Evolutionary conservation across 2,113 vertebrate genomes (phyloP), one percentile per base, ranked within the genome.

Genomic region (Caretta caretta): DNA sequence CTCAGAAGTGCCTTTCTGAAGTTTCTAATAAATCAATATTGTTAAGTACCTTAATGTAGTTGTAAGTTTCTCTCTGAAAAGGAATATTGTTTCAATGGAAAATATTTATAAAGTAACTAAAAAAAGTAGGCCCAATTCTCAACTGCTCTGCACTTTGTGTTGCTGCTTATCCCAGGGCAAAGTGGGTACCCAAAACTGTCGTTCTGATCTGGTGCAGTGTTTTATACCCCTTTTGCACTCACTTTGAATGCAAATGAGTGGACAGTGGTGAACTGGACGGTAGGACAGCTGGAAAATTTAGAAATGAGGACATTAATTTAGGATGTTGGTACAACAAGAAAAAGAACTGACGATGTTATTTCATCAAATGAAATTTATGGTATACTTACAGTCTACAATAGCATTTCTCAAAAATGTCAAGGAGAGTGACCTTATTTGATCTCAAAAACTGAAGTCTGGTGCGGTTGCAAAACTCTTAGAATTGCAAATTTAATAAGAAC

Each of bases 401-500:
- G 0, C 29, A 78, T 89, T 90, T 93, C 89, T 95, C 11, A 94
- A 94, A n/a, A 69, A 92, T 93, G 94, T 95, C 96, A 92, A 94
- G 93, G 80, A 94, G 49, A 20, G 59, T 90, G 84, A 86, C 38
- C 82, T 69, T 72, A 94, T 93, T 94, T 93, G 51, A 59, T 89
- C 83, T 51, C 88, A 90, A 75, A 95, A 82, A 84, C 87, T 69
- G 65, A 69, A 31, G 16, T 69, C 35, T 19, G 31, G 27, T 87
- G 94, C 95, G 84, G 20, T 51, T 80, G 81, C 80, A 50, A 42
- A 27, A n/a, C 62, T 89, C 80, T 93, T 89, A 90, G 86, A 92
- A 69, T 82, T 93, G 80, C 80, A 93, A 92, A 90, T 96, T 96
- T 94, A 93, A 93, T 92, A 90, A 46, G 86, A 96, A 49, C 20